Evolutionary conservation across 2,797 vertebrate genomes (phyloP).

Genomic region (Champsocephalus esox): DNA sequence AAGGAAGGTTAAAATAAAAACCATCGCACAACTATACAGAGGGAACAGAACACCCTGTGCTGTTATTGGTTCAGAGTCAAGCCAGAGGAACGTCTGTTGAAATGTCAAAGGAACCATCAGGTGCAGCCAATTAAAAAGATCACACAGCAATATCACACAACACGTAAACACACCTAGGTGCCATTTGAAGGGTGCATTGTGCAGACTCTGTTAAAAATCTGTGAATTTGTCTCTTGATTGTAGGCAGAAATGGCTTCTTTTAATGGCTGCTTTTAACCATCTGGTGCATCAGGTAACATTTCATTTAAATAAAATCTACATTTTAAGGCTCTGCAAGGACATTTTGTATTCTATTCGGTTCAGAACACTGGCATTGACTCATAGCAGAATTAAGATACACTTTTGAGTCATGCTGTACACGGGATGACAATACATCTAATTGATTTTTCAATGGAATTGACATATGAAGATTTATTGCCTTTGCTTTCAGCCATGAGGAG

Average conservation of each 20-base stretch:
- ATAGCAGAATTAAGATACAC: constrained; percentile 21
- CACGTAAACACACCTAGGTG: background rate
- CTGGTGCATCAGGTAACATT: background rate
- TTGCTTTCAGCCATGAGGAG: constrained; percentile 36
- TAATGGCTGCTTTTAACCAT: background rate
- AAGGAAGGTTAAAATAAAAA: background rate
- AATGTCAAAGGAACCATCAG: constrained; percentile 29
- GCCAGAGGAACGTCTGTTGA: background rate
- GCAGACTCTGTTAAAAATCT: background rate
- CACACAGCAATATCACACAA: background rate
- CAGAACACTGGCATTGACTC: constrained; percentile 17
- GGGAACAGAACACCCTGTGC: background rate
- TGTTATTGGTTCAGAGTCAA: background rate
- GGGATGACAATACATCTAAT: constrained; percentile 31
- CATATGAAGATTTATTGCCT: constrained; percentile 54
- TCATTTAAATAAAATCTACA: background rate
- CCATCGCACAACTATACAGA: too few species aligned
- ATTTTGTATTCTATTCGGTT: background rate
- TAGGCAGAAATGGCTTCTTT: background rate
- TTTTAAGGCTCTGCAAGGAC: background rate
- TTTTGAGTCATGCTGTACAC: background rate
- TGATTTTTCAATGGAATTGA: constrained; percentile 46
- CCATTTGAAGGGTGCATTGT: background rate
- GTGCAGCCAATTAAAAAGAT: background rate
- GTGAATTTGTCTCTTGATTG: background rate